phyloP scores from a whole-genome alignment of 1,140 invertebrate genomes.

The Zaprionus davidi region DNA sequence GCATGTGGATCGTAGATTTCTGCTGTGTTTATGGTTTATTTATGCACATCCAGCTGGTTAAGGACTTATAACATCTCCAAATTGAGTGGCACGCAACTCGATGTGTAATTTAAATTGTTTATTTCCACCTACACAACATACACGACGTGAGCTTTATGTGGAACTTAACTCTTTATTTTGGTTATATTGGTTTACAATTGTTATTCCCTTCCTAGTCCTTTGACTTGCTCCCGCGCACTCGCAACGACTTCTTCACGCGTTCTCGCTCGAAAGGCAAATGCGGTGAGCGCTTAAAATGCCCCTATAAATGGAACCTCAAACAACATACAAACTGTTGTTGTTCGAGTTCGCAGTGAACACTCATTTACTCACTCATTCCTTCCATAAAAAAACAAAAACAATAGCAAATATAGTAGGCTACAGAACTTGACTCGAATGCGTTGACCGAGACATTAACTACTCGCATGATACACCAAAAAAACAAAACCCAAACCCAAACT shows the following conservation, averaged over 20 bases:
- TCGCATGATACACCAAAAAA: constrained; percentile 46
- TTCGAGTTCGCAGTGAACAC: constrained; percentile 27
- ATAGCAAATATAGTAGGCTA: constrained; percentile 28
- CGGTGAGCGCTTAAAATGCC: constrained; percentile 58
- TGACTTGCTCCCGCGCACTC: constrained; percentile 5
- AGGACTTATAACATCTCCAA: neutral
- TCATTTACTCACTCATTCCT: constrained; percentile 53
- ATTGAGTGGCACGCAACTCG: neutral
- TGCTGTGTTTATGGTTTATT: neutral
- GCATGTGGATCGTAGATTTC: constrained; percentile 8
- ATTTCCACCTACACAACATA: too few relatives aligned
- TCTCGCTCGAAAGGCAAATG: constrained; percentile 62
- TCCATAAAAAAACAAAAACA: constrained; percentile 57
- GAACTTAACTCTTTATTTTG: neutral
- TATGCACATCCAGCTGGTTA: neutral
- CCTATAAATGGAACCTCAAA: constrained; percentile 48
- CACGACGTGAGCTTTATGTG: neutral
- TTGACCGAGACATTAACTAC: constrained; percentile 78
- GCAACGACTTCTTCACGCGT: constrained; percentile 70
- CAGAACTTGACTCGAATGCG: constrained; percentile 78
- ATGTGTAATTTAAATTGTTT: too few relatives aligned
- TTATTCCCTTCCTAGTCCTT: neutral
- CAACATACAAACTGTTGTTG: constrained; percentile 33
- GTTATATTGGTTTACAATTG: neutral
- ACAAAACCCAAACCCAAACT: neutral